A percentile compares a stretch with the other conserved stretches of the same genome.
Evolutionary conservation across 2,797 vertebrate genomes (phyloP).

Genomic region (Takifugu rubripes): DNA sequence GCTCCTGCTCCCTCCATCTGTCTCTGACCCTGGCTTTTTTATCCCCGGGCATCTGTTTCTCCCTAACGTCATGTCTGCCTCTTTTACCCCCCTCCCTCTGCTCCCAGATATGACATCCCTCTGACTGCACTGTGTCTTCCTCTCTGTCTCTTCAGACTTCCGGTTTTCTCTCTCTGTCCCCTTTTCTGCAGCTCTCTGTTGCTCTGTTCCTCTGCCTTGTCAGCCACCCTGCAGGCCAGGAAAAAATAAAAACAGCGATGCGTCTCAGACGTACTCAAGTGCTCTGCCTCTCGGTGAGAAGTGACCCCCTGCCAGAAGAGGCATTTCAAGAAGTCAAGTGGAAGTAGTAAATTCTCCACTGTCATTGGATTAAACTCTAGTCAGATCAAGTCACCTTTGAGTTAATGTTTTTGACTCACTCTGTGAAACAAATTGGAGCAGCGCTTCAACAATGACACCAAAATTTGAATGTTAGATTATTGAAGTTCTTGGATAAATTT

Average conservation of each 20-base stretch:
- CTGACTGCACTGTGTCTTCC: conserved; percentile 5
- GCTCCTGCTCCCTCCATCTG: conserved; percentile 5
- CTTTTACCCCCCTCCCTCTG: conserved; percentile 15
- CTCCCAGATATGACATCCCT: conserved; percentile 28
- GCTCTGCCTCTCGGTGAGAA: conserved; percentile 54
- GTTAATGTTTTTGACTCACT: conserved; percentile 33
- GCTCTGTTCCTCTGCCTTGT: conserved; percentile 7
- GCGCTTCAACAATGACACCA: background rate
- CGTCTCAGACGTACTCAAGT: conserved; percentile 50
- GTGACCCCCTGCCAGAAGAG: conserved; percentile 55
- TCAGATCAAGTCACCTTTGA: conserved; percentile 42
- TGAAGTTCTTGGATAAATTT: no score
- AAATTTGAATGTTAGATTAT: conserved; percentile 5
- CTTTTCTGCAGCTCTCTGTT: background rate
- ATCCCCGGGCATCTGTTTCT: conserved; percentile 55
- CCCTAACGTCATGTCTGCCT: conserved; percentile 48
- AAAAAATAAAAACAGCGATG: conserved; percentile 48
- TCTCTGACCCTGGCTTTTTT: conserved; percentile 33
- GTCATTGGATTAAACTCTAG: conserved; percentile 49
- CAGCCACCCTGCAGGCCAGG: conserved; percentile 34
- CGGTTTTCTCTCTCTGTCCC: conserved; percentile 9
- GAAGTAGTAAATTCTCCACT: conserved; percentile 47
- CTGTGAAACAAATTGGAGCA: background rate
- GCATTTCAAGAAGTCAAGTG: conserved; percentile 68
- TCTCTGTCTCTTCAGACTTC: conserved; percentile 6